Conservation (phyloP, 2,888 invertebrate genomes). For the Cactoblastis cactorum region DNA sequence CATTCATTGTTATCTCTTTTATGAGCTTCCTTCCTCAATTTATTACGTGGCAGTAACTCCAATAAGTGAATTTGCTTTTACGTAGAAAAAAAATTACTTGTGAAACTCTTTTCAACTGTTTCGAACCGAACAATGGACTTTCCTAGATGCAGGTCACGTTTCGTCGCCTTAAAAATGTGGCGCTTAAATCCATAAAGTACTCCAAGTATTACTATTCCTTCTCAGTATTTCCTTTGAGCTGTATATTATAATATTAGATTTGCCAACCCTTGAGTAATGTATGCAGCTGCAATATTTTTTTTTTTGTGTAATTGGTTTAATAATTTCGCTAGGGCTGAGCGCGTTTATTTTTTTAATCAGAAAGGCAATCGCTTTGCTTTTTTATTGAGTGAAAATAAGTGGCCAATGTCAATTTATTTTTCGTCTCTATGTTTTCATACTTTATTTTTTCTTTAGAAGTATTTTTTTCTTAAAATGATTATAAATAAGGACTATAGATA, state of each 20-base stretch:
- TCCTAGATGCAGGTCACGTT: slow-evolving; percentile 65
- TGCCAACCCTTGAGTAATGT: slow-evolving; percentile 24
- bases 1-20: slow-evolving; percentile 52
- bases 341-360: slow-evolving; percentile 5
- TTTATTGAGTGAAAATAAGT: background rate
- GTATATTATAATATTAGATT: slow-evolving; percentile 63
- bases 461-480: no score
- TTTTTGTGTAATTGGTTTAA: slow-evolving; percentile 4
- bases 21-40: slow-evolving; percentile 55
- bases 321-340: slow-evolving; percentile 1
- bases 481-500: no score
- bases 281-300: slow-evolving; percentile 18
- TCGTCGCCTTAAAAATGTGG: slow-evolving; percentile 73
- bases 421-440: no score
- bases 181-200: slow-evolving; percentile 75
- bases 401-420: no score
- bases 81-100: slow-evolving; percentile 50
- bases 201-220: slow-evolving; percentile 69
- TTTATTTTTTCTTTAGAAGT: no score
- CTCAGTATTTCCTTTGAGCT: slow-evolving; percentile 63
- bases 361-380: background rate
- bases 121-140: slow-evolving; percentile 65
- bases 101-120: slow-evolving; percentile 51
- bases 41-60: slow-evolving; percentile 60
- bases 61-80: slow-evolving; percentile 70